Percentiles rank a stretch among this genome's conserved stretches.
These are phyloP conservation scores for Drosophila ogumai DNA, from an alignment of 1,140 invertebrate species.

Conservation along the genomic window DNA sequence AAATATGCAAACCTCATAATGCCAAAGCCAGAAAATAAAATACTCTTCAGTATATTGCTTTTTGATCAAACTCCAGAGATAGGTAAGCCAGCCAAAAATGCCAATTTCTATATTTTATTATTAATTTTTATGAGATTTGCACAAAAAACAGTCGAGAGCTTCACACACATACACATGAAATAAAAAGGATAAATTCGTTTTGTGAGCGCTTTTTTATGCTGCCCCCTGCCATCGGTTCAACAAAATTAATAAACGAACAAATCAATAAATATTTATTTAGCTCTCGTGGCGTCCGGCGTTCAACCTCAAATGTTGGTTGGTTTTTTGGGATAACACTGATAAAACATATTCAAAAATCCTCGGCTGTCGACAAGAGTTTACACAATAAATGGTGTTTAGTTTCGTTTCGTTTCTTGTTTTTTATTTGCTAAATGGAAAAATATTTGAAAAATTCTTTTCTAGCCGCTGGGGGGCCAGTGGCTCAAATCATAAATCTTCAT, in stretches of 20 bases:
- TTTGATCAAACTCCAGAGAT: conserved; percentile 25
- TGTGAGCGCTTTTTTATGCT: conserved; percentile 41
- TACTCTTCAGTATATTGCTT: conserved; percentile 29
- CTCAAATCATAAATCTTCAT: conserved; percentile 66
- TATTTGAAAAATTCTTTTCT: conserved; percentile 27
- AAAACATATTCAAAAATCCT: conserved; percentile 64
- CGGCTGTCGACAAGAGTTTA: conserved; percentile 68
- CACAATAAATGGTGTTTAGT: conserved; percentile 70
- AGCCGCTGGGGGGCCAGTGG: conserved; percentile 10
- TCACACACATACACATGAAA: conserved; percentile 7
- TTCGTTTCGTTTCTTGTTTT: neutral
- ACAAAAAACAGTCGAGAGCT: conserved; percentile 12
- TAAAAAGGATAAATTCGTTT: conserved; percentile 61
- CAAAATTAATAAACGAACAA: conserved; percentile 40
- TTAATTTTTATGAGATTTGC: conserved; percentile 51
- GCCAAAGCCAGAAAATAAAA: conserved; percentile 35
- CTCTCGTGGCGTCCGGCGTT: conserved; percentile 12
- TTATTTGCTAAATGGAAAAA: conserved; percentile 24
- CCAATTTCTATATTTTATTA: conserved; percentile 45
- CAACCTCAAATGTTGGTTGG: neutral
- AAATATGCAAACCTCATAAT: conserved; percentile 28
- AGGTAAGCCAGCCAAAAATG: conserved; percentile 1
- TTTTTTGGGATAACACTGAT: conserved; percentile 8
- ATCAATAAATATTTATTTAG: conserved; percentile 78
- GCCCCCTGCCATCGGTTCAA: conserved; percentile 23